Conservation (phyloP, 2,113 vertebrate species). For the Gallinago undulata region DNA sequence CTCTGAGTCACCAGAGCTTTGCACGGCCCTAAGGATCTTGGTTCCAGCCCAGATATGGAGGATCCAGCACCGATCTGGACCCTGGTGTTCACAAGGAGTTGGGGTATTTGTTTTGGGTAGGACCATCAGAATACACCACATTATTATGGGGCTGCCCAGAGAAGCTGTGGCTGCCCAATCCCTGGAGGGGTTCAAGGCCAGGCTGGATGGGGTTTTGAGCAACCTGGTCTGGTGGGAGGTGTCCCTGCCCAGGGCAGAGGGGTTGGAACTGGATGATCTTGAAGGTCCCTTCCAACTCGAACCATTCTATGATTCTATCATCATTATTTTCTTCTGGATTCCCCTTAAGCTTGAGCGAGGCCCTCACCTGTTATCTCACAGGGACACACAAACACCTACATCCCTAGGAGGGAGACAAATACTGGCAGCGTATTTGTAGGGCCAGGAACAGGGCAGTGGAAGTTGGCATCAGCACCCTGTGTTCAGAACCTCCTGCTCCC, state of each 20-base stretch:
- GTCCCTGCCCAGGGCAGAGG: too few relatives aligned
- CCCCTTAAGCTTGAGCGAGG: background rate
- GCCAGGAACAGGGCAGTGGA: background rate
- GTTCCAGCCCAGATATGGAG: background rate
- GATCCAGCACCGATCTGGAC: background rate
- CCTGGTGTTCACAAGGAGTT: background rate
- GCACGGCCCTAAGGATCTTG: background rate
- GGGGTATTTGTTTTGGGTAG: background rate
- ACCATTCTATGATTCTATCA: too few relatives aligned
- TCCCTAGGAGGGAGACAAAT: background rate
- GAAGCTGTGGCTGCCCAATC: too few relatives aligned
- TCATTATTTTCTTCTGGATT: background rate
- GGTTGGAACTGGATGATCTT: too few relatives aligned
- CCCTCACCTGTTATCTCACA: background rate
- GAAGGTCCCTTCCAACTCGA: too few relatives aligned
- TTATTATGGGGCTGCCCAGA: background rate
- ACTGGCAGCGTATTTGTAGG: background rate
- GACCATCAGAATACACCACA: background rate
- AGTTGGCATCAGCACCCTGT: background rate
- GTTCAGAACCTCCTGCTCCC: background rate
- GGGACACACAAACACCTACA: background rate
- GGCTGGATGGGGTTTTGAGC: too few relatives aligned
- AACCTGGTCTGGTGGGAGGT: too few relatives aligned
- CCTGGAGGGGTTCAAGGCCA: too few relatives aligned
- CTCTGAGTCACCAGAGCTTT: background rate